Percentiles rank a stretch among this genome's conserved stretches.
These are phyloP conservation scores for Blera fallax DNA, from an alignment of 2,888 invertebrate genomes.

Conservation along the genomic window DNA sequence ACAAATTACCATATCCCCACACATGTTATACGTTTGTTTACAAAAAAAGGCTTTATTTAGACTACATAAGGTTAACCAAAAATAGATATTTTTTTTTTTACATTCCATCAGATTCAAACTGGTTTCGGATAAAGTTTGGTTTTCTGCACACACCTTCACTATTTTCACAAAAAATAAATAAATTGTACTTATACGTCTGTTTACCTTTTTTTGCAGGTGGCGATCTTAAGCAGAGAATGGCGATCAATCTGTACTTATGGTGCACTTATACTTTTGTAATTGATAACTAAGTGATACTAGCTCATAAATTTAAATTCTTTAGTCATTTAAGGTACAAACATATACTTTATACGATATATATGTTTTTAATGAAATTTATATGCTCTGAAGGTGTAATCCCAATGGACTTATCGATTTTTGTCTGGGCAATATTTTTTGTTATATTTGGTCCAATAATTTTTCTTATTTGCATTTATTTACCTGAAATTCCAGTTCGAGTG, in stretches of 20 bases:
- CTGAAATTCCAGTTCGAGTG: constrained; percentile 87
- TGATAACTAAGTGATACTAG: constrained; percentile 68
- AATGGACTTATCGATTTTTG: constrained; percentile 79
- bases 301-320: constrained; percentile 30
- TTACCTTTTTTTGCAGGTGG: constrained; percentile 75
- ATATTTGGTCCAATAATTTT: constrained; percentile 87
- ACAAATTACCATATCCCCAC: neutral
- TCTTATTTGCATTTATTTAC: constrained; percentile 84
- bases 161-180: too few species aligned
- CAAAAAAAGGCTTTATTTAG: neutral
- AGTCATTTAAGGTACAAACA: constrained; percentile 42
- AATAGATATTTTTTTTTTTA: neutral
- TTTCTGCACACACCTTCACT: neutral
- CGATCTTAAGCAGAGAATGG: constrained; percentile 73
- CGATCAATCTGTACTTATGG: neutral
- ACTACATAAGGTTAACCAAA: neutral
- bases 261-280: constrained; percentile 33
- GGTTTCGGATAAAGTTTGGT: neutral
- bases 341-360: constrained; percentile 14
- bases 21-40: neutral
- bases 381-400: neutral
- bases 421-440: constrained; percentile 85
- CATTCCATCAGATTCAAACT: neutral
- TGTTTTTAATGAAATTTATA: constrained; percentile 28
- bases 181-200: too few species aligned